Base-by-base conservation (phyloP, 2,113 vertebrate genomes). In the Megaceryle maxima region DNA sequence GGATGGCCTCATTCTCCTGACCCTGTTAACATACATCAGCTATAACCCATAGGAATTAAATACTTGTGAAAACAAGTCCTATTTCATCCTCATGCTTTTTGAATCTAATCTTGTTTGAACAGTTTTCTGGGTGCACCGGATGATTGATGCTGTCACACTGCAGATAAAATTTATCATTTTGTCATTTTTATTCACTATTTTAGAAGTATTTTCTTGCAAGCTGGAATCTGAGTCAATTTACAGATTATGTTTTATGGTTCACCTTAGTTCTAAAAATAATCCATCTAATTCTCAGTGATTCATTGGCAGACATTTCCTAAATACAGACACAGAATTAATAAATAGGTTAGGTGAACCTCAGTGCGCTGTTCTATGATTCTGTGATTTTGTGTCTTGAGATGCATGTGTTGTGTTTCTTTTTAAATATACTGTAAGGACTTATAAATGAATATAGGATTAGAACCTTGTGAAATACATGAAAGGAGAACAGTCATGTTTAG, bases 91-190 rank as follows among this genome's bases (percentile, higher is more conserved):
- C 56, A 16, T 81, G 35, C 46, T 87, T 95, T 94, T 78, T 81
- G 64, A 88, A 75, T 73, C 39, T 76, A 62, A 76, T 79, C 60
- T 10, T 87, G 13, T 82, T 94, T 87, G 68, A 91, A 53, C 76
- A 69, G 33, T 76, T 88, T 83, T 10, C 33, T 91, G 67, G 14
- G 18, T 79, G 33, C 68, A 85, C 53, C 28, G 79, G 77, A 41
- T 93, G 92, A 96, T 83, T 77, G 89, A 92, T 95, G 75, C 63
- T 94, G 87, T 94, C 86, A 84, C 28, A 44, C 24, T 77, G 75
- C 33, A 74, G 67, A 92, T 81, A 85, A 77, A 76, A 83, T 82
- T 37, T 60, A 66, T 86, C 43, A 53, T 86, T 77, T 83, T 95
- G 86, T 79, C 81, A 77, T 91, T 91, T 94, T 79, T 74, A 80